Evolutionary conservation across 2,888 invertebrate species (phyloP).

Genomic region (Anthoptus insignis): DNA sequence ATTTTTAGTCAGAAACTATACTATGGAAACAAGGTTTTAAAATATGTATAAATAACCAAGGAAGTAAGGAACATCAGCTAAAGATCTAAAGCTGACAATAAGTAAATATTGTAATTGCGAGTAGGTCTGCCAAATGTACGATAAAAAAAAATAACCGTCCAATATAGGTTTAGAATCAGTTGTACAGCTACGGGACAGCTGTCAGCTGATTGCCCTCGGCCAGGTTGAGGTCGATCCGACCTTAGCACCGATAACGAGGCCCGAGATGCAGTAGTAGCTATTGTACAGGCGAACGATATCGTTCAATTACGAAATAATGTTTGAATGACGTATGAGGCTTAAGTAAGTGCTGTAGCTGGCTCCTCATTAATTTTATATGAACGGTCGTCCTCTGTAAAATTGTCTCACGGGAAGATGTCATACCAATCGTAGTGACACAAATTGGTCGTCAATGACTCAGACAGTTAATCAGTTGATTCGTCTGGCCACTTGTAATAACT

Average conservation of each 20-base stretch:
- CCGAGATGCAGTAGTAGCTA: conserved; percentile 19
- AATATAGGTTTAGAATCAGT: background rate
- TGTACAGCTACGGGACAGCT: conserved; percentile 26
- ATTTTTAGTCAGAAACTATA: too few species aligned
- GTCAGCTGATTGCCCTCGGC: conserved; percentile 35
- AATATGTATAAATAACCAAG: too few species aligned
- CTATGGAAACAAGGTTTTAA: too few species aligned
- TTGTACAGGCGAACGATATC: background rate
- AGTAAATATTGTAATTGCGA: too few species aligned
- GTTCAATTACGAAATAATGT: conserved; percentile 7
- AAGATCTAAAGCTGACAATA: too few species aligned
- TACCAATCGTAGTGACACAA: conserved; percentile 17
- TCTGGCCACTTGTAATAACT: conserved; percentile 7
- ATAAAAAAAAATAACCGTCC: background rate
- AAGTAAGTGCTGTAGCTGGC: too few species aligned
- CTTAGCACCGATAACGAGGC: conserved; percentile 50
- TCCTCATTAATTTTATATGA: background rate
- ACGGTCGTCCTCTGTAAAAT: conserved; percentile 19
- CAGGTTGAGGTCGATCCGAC: conserved; percentile 52
- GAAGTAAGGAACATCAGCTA: too few species aligned
- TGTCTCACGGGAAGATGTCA: conserved; percentile 21
- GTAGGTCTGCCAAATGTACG: background rate
- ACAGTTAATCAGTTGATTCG: conserved; percentile 18
- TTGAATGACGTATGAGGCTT: too few species aligned
- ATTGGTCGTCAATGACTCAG: conserved; percentile 29